A percentile compares a stretch with the other conserved stretches of the same genome.
Conservation (phyloP, 2,888 invertebrate species). For the Notodonta ziczac region DNA sequence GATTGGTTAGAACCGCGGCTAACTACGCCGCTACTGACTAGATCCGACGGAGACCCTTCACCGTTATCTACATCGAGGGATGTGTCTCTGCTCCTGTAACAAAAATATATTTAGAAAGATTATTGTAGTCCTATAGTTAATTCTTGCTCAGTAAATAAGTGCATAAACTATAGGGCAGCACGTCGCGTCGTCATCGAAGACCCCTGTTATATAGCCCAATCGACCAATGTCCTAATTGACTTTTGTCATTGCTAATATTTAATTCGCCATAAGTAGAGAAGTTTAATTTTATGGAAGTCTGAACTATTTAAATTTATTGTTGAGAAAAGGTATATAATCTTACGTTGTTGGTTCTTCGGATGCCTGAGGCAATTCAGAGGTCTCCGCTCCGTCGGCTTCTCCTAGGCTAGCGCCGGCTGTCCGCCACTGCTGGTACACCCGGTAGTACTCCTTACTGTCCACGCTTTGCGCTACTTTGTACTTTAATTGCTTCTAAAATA, state of each 20-base stretch:
- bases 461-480: constrained; percentile 96
- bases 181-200: too few relatives aligned
- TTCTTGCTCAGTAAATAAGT: too few relatives aligned
- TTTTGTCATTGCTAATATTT: too few relatives aligned
- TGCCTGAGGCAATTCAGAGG: constrained; percentile 59
- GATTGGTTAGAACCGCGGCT: constrained; percentile 68
- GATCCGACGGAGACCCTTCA: constrained; percentile 74
- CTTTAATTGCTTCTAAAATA: constrained; percentile 90
- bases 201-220: too few relatives aligned
- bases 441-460: constrained; percentile 96
- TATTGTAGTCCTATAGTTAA: too few relatives aligned
- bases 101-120: not conserved
- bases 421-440: constrained; percentile 87
- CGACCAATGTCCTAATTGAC: too few relatives aligned
- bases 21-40: constrained; percentile 78
- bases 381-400: constrained; percentile 83
- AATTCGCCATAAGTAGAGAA: too few relatives aligned
- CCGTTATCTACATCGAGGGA: constrained; percentile 70
- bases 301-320: too few relatives aligned
- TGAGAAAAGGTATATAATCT: constrained; percentile 14
- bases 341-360: constrained; percentile 68
- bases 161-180: too few relatives aligned
- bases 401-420: constrained; percentile 80
- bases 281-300: too few relatives aligned
- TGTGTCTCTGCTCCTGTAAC: constrained; percentile 56